Evolutionary conservation across 2,888 invertebrate genomes (phyloP), one percentile per base, ranked within the genome.

Genomic region (Onchidella celtica): DNA sequence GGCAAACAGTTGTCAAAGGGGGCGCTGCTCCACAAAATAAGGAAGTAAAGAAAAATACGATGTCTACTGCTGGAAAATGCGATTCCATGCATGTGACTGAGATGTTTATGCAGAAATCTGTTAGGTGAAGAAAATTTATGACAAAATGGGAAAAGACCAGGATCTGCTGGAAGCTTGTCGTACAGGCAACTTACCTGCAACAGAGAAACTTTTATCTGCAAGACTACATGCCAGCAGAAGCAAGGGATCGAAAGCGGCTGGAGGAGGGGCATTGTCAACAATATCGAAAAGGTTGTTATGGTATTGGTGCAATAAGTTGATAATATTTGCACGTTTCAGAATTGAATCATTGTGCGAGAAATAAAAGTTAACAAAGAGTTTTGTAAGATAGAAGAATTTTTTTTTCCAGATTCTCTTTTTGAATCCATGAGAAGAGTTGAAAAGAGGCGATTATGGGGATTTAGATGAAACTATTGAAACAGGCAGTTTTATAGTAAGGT

Each of bases 91-190:
- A 1, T 55, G 6, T 6, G 6, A 47, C 47, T 47, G 47, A 55
- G 2, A 29, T 6, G 3, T 14, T 24, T 24, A 36, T 9, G 68
- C 14, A 24, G 38, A 68, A n/a, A 14, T 24, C n/a, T 68, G 38
- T 72, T 27, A 17, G n/a, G 47, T 57, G 9, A n/a, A n/a, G n/a
- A n/a, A n/a, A n/a, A n/a, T n/a, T n/a, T n/a, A n/a, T n/a, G 14
- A 78, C 65, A 75, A 68, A 40, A 98, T 98, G 98, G 98, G 98
- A 93, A 97, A 97, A 94, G 98, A 98, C 94, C 97, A 98, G 94
- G 98, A 98, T 94, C 95, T 98, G 94, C 95, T 98, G 94, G 98
- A 98, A 93, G 98, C 98, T 90, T 97, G 98, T 89, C 96, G 98
- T 91, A 97, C 96, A 94, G 98, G 98, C 93, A 97, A 98, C 94